Conservation (phyloP, 2,888 invertebrate species). For the Beris morrisii region DNA sequence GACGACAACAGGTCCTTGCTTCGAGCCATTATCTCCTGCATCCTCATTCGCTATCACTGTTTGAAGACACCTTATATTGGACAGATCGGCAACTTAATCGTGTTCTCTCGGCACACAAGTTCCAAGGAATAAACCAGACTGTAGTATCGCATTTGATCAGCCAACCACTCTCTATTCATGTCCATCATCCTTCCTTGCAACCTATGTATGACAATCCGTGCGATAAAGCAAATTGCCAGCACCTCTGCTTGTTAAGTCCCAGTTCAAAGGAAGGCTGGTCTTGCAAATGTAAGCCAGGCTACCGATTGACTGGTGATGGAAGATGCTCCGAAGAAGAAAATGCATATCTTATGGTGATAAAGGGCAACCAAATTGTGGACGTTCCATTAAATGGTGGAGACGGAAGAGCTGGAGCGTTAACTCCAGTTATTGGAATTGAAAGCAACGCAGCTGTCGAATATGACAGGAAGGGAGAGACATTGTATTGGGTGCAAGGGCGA, state of each 20-base stretch:
- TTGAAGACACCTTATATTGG: constrained; percentile 97
- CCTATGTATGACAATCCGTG: constrained; percentile 81
- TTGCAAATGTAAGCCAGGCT: constrained; percentile 93
- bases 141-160: constrained; percentile 93
- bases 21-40: constrained; percentile 91
- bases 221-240: constrained; percentile 72
- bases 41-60: constrained; percentile 91
- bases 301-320: constrained; percentile 66
- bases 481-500: constrained; percentile 86
- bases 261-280: constrained; percentile 69
- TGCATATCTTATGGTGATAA: constrained; percentile 86
- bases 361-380: constrained; percentile 87
- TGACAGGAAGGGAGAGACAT: constrained; percentile 78
- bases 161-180: constrained; percentile 92
- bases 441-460: constrained; percentile 90
- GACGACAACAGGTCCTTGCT: constrained; percentile 83
- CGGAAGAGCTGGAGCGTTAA: constrained; percentile 74
- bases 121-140: constrained; percentile 86
- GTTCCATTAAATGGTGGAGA: constrained; percentile 76
- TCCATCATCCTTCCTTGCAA: constrained; percentile 93
- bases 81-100: constrained; percentile 92
- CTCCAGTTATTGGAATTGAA: constrained; percentile 85
- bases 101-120: constrained; percentile 89
- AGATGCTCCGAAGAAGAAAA: constrained; percentile 82
- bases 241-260: constrained; percentile 89